phyloP scores from a whole-genome alignment of 2,113 vertebrate species.

The Brevimyrus niger region DNA sequence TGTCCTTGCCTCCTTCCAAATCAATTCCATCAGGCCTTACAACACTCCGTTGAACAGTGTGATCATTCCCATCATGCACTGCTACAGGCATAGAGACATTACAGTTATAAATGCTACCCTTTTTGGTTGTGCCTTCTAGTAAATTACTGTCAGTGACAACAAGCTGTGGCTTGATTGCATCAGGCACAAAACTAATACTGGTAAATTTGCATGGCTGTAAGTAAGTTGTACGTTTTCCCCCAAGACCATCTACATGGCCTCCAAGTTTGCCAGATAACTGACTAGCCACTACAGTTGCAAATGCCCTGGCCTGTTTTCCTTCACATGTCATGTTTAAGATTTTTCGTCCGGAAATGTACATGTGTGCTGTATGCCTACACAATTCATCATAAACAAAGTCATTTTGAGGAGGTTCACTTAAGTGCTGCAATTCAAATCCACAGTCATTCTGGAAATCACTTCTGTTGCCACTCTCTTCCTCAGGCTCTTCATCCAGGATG shows the following conservation, averaged over 20 bases:
- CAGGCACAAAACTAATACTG: neutral
- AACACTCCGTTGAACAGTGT: neutral
- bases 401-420: slow-evolving; percentile 18
- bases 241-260: neutral
- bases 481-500: slow-evolving; percentile 14
- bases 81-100: neutral
- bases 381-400: slow-evolving; percentile 21
- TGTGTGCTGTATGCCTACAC: slow-evolving; percentile 25
- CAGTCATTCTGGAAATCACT: slow-evolving; percentile 2
- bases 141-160: neutral
- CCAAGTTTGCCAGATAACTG: neutral
- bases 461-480: slow-evolving; percentile 14
- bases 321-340: neutral
- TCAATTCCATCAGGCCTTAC: neutral
- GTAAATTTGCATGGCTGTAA: slow-evolving; percentile 9
- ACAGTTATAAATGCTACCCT: neutral
- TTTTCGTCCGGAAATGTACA: slow-evolving; percentile 19
- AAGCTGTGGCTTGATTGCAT: neutral
- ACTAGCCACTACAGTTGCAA: neutral
- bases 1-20: slow-evolving; percentile 17
- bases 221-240: neutral
- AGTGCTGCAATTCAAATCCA: neutral
- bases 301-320: neutral
- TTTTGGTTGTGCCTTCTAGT: neutral
- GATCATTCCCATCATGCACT: neutral